Conservation (phyloP, 2,113 vertebrate genomes). For the Phainopepla nitens region DNA sequence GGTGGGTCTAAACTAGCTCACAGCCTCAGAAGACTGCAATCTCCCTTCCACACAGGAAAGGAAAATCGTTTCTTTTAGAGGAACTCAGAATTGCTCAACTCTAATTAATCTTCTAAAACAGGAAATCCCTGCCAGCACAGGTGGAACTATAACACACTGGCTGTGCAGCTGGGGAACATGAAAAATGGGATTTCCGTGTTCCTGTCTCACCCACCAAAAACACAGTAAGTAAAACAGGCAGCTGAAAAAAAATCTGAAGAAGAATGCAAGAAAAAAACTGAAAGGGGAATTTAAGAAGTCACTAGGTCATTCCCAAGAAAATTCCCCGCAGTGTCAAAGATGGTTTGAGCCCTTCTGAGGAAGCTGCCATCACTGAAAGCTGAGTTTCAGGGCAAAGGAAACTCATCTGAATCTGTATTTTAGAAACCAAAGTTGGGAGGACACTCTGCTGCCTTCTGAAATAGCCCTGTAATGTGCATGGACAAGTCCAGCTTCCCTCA, state of each 20-base stretch:
- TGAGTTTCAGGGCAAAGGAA: not conserved
- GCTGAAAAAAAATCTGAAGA: not conserved
- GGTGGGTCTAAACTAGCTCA: not conserved
- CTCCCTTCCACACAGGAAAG: not conserved
- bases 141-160: not conserved
- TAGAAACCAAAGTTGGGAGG: not conserved
- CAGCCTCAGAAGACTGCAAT: not conserved
- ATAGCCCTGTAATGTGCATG: not conserved
- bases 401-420: not conserved
- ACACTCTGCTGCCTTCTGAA: not conserved
- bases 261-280: not conserved
- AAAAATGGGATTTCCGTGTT: slow-evolving; percentile 13
- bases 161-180: slow-evolving; percentile 3
- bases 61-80: slow-evolving; percentile 32
- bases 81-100: slow-evolving; percentile 45
- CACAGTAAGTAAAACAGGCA: not conserved
- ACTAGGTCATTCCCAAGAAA: not conserved
- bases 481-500: not conserved
- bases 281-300: not conserved
- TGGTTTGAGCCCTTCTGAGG: not conserved
- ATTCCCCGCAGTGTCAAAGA: not conserved
- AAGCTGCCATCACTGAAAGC: not conserved
- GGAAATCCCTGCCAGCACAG: slow-evolving; percentile 45
- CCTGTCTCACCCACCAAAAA: not conserved
- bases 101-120: slow-evolving; percentile 39